A percentile compares a stretch with the other conserved stretches of the same genome.
phyloP scores from a whole-genome alignment of 2,888 invertebrate species.

The Coecobrya sp. region DNA sequence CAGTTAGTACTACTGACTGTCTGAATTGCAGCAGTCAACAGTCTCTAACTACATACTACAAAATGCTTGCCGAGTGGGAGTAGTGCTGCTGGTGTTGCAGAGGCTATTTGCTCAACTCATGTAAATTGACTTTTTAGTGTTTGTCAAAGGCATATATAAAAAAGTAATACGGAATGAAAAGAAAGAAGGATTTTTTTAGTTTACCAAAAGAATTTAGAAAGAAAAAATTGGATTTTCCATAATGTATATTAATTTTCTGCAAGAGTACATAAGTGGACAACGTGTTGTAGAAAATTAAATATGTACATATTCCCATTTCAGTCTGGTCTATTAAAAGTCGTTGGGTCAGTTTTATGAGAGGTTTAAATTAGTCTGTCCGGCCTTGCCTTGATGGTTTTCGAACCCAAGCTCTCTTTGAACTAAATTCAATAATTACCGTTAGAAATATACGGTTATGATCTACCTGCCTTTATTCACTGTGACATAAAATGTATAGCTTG shows the following conservation, averaged over 20 bases:
- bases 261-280: neutral
- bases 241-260: constrained; percentile 20
- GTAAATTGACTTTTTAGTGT: constrained; percentile 57
- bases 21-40: neutral
- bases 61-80: neutral
- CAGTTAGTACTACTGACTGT: neutral
- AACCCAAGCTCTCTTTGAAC: too few relatives aligned
- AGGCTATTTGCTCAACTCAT: constrained; percentile 41
- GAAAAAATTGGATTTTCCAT: constrained; percentile 26
- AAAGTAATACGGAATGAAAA: neutral
- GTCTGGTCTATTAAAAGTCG: neutral
- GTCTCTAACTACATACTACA: too few relatives aligned
- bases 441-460: too few relatives aligned
- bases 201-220: too few relatives aligned
- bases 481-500: too few relatives aligned
- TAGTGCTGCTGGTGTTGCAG: neutral
- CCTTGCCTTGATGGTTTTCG: too few relatives aligned
- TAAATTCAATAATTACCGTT: too few relatives aligned
- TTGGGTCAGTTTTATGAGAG: too few relatives aligned
- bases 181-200: neutral
- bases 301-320: neutral
- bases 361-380: too few relatives aligned
- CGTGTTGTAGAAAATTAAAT: neutral
- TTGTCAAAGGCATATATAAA: constrained; percentile 36
- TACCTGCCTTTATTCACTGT: too few relatives aligned